These are phyloP conservation scores for Cecropterus lyciades DNA, from an alignment of 1,140 invertebrate species.

Conservation along the genomic window DNA sequence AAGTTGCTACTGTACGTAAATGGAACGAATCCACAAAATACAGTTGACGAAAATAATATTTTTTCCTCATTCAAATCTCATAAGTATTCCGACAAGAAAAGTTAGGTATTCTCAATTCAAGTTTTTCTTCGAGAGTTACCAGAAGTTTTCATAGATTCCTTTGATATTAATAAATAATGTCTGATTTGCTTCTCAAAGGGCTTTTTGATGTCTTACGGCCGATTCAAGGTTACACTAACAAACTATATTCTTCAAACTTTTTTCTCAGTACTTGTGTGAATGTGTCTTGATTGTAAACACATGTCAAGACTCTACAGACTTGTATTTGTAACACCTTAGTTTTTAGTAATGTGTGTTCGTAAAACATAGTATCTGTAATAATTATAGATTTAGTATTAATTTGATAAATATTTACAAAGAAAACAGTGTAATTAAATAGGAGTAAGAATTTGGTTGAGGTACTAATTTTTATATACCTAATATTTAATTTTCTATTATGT, in stretches of 20 bases:
- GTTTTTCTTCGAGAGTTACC: conserved; percentile 49
- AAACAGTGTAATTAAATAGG: too few relatives aligned
- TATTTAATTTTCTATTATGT: too few relatives aligned
- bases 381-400: too few relatives aligned
- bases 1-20: conserved; percentile 13
- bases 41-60: conserved; percentile 28
- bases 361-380: background rate
- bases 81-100: conserved; percentile 47
- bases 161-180: conserved; percentile 43
- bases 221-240: conserved; percentile 3
- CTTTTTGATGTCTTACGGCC: conserved; percentile 21
- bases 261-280: background rate
- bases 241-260: conserved; percentile 7
- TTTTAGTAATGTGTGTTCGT: background rate
- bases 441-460: too few relatives aligned
- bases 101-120: conserved; percentile 49
- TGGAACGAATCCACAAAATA: conserved; percentile 5
- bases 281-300: background rate
- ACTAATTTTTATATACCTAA: too few relatives aligned
- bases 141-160: conserved; percentile 42
- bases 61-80: conserved; percentile 30
- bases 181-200: conserved; percentile 16
- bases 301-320: background rate
- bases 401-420: too few relatives aligned
- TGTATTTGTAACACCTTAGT: background rate